Evolutionary conservation across 2,888 invertebrate genomes (phyloP).

Genomic region (Rhopalosiphum nymphaeae): DNA sequence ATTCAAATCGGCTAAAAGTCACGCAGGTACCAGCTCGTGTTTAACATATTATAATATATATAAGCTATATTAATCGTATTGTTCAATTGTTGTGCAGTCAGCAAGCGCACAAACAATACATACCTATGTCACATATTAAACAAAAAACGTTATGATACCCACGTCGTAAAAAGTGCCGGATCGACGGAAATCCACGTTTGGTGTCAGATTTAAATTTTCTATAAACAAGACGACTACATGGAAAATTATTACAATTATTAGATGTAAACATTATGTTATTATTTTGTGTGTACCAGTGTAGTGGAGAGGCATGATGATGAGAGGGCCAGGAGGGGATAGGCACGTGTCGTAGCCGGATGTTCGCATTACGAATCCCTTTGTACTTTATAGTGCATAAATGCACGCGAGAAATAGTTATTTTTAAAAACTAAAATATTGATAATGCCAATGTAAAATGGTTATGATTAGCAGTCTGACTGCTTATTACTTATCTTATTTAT

Average conservation of each 20-base stretch:
- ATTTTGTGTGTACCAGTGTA: background rate
- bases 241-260: background rate
- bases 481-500: no score
- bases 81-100: background rate
- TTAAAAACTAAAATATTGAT: background rate
- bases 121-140: background rate
- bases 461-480: no score
- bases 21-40: background rate
- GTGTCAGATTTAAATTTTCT: background rate
- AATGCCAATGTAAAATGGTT: background rate
- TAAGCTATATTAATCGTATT: background rate
- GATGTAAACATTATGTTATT: background rate
- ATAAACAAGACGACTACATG: background rate
- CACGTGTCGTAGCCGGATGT: background rate
- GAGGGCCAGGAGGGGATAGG: background rate
- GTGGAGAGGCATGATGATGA: fast-evolving
- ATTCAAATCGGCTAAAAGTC: background rate
- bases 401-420: background rate
- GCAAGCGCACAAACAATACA: background rate
- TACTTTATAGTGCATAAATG: background rate
- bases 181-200: background rate
- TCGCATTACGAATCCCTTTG: background rate
- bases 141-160: background rate
- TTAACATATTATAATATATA: background rate
- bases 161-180: background rate